A percentile compares a stretch with the other conserved stretches of the same genome.
These are phyloP conservation scores for Muscicapa comitata DNA, from an alignment of 2,797 vertebrate genomes.

Conservation along the genomic window DNA sequence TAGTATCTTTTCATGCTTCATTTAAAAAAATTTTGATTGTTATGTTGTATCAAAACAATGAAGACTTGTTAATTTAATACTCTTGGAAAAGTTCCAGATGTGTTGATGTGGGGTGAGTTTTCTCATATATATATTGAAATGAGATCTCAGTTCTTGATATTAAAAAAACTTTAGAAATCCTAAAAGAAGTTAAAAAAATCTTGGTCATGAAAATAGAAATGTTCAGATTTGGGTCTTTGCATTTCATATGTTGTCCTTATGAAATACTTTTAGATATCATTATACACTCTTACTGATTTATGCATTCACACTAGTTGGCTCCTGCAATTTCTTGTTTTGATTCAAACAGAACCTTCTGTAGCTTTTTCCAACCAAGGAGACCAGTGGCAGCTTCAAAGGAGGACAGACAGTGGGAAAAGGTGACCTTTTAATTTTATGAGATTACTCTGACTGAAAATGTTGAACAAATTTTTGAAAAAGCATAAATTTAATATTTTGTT, in stretches of 20 bases:
- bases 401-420: background rate
- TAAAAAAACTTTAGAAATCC: background rate
- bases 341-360: background rate
- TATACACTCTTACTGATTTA: background rate
- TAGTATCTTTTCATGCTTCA: background rate
- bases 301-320: background rate
- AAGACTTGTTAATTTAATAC: background rate
- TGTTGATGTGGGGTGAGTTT: background rate
- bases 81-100: background rate
- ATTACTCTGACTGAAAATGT: background rate
- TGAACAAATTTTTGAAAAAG: background rate
- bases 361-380: background rate
- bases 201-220: background rate
- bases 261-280: background rate
- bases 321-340: background rate
- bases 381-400: background rate
- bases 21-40: background rate
- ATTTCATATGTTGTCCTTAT: background rate
- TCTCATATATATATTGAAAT: background rate
- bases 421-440: background rate
- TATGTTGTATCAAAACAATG: background rate
- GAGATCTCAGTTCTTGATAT: background rate
- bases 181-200: background rate
- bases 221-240: background rate
- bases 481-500: background rate